These are phyloP conservation scores for Lacanobia wlatinum DNA, from an alignment of 2,888 invertebrate species.

Conservation along the genomic window DNA sequence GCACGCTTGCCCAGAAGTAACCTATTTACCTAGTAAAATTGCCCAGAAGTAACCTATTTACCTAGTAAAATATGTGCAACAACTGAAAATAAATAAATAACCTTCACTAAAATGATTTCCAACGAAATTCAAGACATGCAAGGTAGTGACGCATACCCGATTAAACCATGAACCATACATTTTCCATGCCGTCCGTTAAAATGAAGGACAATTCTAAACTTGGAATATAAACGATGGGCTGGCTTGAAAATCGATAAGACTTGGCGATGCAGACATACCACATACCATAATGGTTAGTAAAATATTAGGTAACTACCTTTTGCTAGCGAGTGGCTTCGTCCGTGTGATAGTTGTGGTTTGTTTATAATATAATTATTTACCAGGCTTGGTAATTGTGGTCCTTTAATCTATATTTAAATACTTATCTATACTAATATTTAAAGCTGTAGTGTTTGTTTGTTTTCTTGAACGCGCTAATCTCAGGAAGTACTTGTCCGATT, in stretches of 20 bases:
- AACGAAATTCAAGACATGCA: slow-evolving; percentile 34
- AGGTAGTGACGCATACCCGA: slow-evolving; percentile 28
- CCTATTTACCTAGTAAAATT: too few relatives aligned
- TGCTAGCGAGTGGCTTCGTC: background rate
- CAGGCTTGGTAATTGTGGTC: too few relatives aligned
- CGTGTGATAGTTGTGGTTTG: background rate
- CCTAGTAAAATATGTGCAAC: background rate
- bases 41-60: too few relatives aligned
- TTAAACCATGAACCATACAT: slow-evolving; percentile 15
- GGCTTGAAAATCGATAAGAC: slow-evolving; percentile 67
- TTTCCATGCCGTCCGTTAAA: slow-evolving; percentile 54
- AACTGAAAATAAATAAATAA: background rate
- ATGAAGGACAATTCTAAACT: slow-evolving; percentile 71
- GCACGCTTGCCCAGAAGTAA: too few relatives aligned
- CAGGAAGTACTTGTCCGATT: too few relatives aligned
- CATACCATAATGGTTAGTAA: slow-evolving; percentile 7
- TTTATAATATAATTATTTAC: background rate
- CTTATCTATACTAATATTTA: too few relatives aligned
- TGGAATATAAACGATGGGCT: slow-evolving; percentile 61
- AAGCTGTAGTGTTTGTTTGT: too few relatives aligned
- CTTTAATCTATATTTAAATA: too few relatives aligned
- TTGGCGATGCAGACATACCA: slow-evolving; percentile 62
- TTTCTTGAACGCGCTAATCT: too few relatives aligned
- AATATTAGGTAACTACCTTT: slow-evolving; percentile 18
- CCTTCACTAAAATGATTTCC: slow-evolving; percentile 21